Conservation (phyloP, 2,113 vertebrate species). For the Eulemur rufifrons region DNA sequence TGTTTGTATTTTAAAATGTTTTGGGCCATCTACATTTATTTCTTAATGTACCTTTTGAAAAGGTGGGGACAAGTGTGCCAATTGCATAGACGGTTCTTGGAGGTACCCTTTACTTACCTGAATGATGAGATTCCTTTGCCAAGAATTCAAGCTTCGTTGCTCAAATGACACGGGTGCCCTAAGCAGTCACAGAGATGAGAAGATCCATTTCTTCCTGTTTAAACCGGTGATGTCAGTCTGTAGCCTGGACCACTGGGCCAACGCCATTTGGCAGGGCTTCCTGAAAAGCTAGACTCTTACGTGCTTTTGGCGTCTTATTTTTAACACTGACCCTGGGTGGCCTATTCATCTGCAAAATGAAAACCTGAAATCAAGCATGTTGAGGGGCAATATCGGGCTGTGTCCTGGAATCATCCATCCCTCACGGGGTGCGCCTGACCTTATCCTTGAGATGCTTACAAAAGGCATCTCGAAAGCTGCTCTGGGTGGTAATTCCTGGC, state of each 20-base stretch:
- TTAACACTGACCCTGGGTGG: background rate
- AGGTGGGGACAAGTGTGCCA: accelerated
- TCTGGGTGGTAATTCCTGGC: background rate
- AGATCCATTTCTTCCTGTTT: background rate
- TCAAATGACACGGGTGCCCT: background rate
- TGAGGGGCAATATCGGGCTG: background rate
- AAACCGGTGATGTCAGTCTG: too few relatives aligned
- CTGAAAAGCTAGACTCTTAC: background rate
- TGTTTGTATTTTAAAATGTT: background rate
- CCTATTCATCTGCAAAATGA: background rate
- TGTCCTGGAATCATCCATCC: background rate
- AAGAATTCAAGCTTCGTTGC: background rate
- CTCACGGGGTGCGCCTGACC: background rate
- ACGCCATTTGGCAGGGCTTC: background rate
- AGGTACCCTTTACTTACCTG: background rate
- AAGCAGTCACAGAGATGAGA: background rate
- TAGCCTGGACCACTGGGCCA: background rate
- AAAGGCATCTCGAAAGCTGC: background rate
- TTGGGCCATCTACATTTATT: background rate
- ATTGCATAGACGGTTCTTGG: background rate
- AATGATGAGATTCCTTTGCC: background rate
- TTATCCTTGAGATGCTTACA: background rate
- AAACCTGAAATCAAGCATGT: background rate
- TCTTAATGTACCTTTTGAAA: background rate
- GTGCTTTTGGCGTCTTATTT: background rate